phyloP scores from a whole-genome alignment of 2,113 vertebrate genomes.

The Gobius niger region DNA sequence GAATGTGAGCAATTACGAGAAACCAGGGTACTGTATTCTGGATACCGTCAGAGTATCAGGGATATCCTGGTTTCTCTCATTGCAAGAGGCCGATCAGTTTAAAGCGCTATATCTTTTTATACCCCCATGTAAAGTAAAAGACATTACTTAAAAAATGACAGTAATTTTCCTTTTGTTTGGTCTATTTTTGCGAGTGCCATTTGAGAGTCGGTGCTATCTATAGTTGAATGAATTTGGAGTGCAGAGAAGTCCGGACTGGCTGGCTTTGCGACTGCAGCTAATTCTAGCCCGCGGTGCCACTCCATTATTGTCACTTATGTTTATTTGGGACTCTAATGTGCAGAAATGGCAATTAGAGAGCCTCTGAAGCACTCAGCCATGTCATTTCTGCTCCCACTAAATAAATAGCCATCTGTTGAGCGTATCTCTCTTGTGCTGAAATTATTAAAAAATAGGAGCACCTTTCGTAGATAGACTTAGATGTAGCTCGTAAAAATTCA shows the following conservation, averaged over 20 bases:
- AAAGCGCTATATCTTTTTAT: too few species aligned
- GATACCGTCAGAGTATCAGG: too few species aligned
- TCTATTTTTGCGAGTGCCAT: too few species aligned
- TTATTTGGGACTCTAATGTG: constrained; percentile 57
- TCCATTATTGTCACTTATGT: constrained; percentile 52
- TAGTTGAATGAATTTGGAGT: neutral
- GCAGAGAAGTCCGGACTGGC: neutral
- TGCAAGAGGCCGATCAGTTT: too few species aligned
- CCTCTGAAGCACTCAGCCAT: constrained; percentile 45
- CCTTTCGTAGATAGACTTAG: neutral
- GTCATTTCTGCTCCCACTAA: constrained; percentile 14
- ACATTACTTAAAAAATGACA: too few species aligned
- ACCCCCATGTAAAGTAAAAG: too few species aligned
- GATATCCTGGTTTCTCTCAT: too few species aligned
- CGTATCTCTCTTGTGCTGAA: constrained; percentile 26
- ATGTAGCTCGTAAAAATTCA: neutral
- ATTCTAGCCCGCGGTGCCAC: constrained; percentile 36
- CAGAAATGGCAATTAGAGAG: constrained; percentile 47
- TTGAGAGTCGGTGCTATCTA: too few species aligned
- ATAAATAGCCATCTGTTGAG: constrained; percentile 39
- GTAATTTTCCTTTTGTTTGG: too few species aligned
- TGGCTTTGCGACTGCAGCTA: constrained; percentile 26
- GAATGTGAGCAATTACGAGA: too few species aligned
- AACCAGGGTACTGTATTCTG: too few species aligned
- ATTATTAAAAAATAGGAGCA: constrained; percentile 11